Evolutionary conservation across 2,888 invertebrate genomes (phyloP), one percentile per base, ranked within the genome.

Genomic region (Mythimna impura): DNA sequence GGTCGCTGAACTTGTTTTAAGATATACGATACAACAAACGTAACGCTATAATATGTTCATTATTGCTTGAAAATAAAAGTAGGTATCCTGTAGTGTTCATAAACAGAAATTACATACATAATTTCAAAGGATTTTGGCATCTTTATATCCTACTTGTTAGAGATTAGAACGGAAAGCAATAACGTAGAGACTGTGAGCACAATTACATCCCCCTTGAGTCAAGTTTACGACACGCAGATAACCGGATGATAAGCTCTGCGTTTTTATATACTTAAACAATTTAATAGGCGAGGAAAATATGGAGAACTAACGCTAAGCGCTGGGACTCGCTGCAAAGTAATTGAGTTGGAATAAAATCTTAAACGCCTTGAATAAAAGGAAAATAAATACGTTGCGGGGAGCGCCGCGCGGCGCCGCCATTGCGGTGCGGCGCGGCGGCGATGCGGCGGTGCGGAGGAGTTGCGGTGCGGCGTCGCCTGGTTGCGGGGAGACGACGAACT

Each of bases 331-430:
- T 76, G 64, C 60, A 52, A 82, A 76, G 85, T 84, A 82, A 84
- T 84, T 74, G 85, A 76, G 76, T 74, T 80, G 77, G 66, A 82
- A 77, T 81, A 76, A 76, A 84, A 80, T 82, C 73, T 82, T 79
- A 76, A 84, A 70, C 66, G 77, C 58, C 79, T 62, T 70, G 73
- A 81, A 81, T 81, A 67, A 81, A 81, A 63, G 71, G 47, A 70
- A 70, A 77, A 70, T 82, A 82, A 84, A 82, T 66, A 47, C 61
- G 40, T 64, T 69, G 55, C 50, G 64, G 66, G 22, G 40, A 14
- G 67, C n/a, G 14, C n/a, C 50, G 55, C 43, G 43, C 25, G 25
- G 1, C 25, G 25, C 25, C 47, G 47, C 17, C 17, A 1, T 17
- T 14, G 47, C 30, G 54, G 12, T 20, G 70, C 4, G 55, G 58